A percentile compares a stretch with the other conserved stretches of the same genome.
Conservation (phyloP, 2,797 vertebrate genomes). For the Chelidonichthys spinosus region DNA sequence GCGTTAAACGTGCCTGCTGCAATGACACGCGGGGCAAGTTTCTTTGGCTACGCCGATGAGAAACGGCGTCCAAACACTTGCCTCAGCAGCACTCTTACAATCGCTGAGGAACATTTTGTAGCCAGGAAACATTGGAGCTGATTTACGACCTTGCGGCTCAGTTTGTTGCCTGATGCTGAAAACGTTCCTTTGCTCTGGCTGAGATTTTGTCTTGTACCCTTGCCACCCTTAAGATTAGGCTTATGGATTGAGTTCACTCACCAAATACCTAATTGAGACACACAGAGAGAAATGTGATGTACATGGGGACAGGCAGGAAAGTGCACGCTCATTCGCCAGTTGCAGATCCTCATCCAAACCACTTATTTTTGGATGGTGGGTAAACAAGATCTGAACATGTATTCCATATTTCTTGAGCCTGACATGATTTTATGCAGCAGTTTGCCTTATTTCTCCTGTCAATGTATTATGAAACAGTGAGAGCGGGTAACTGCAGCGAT, state of each 20-base stretch:
- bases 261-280: conserved; percentile 10
- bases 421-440: conserved; percentile 8
- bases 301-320: conserved; percentile 10
- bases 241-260: conserved; percentile 43
- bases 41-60: conserved; percentile 13
- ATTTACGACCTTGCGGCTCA: conserved; percentile 46
- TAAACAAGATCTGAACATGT: conserved; percentile 37
- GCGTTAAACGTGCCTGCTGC: conserved; percentile 29
- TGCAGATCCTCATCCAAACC: conserved; percentile 47
- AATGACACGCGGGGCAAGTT: conserved; percentile 37
- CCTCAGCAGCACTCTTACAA: conserved; percentile 28
- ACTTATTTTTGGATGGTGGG: conserved; percentile 22
- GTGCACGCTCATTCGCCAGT: not conserved
- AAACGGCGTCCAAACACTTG: conserved; percentile 46
- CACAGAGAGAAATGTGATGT: conserved; percentile 3
- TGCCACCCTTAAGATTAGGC: conserved; percentile 1
- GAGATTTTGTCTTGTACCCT: conserved; percentile 14
- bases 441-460: conserved; percentile 1
- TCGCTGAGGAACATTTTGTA: conserved; percentile 35
- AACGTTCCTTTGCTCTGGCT: conserved; percentile 25
- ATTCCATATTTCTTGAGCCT: conserved; percentile 13
- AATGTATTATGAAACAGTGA: not conserved
- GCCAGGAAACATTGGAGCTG: conserved; percentile 57
- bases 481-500: conserved; percentile 4
- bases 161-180: conserved; percentile 38